Evolutionary conservation across 1,140 invertebrate species (phyloP), one percentile per base, ranked within the genome.

Genomic region (Stenopsyche tienmushanensis): DNA sequence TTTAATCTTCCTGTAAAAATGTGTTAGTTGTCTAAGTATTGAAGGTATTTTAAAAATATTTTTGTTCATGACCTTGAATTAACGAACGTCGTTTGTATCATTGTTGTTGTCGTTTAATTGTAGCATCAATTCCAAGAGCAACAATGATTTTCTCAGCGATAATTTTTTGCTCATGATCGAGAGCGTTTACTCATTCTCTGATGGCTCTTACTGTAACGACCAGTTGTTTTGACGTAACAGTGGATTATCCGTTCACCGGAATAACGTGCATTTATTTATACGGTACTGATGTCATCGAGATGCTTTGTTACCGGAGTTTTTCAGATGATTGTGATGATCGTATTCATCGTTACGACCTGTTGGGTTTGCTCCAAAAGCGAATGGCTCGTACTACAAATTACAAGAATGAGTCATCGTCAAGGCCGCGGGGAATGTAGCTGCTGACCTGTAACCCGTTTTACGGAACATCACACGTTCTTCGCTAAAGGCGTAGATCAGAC

Each of bases 381-480:
- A 17, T 44, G 18, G 41, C 41, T 17, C n/a, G 41, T 17, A 44
- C 18, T 44, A 17, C 18, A 17, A 44, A 13, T 17, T 20, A 21
- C 20, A 49, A 54, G 25, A 54, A 54, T 54, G n/a, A 29, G 26
- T 54, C 21, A 29, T 54, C 39, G 17, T 29, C 25, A 34, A 34
- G 15, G 52, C 45, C 18, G 23, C 23, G 23, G 23, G 23, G 23
- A 15, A 2, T 20, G 45, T 21, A 49, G 23, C 23, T 20, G 23
- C 13, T 17, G 23, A 49, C 9, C 18, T 20, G 2, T 10, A 49
- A 21, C 23, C 10, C 23, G 23, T 20, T 49, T 49, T 49, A 21
- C 45, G 9, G 3, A 49, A 49, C 18, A 49, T 49, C 18, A 17
- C 45, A 49, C 10, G 9, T 10, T 49, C 2, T 17, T 21, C 18